Conservation (phyloP, 2,113 vertebrate species). For the Aegotheles bennettii region DNA sequence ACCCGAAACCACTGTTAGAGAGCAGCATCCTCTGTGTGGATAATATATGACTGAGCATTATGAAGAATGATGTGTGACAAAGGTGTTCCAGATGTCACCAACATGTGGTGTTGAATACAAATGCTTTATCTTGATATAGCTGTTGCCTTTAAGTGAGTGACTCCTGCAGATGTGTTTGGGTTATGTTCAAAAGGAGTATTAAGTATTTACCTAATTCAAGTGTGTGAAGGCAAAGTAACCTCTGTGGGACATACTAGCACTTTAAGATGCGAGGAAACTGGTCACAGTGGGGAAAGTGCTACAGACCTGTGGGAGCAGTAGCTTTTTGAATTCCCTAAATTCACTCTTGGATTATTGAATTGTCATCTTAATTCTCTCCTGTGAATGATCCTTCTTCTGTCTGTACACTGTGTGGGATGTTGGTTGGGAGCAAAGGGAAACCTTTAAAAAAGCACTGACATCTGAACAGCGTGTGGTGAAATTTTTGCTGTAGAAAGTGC, state of each 20-base stretch:
- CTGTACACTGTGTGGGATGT: too few relatives aligned
- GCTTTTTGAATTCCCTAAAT: background rate
- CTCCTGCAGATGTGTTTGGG: background rate
- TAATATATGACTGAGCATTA: background rate
- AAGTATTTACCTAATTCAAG: background rate
- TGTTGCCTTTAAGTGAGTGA: background rate
- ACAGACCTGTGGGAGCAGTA: background rate
- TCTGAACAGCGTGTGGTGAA: fast-evolving
- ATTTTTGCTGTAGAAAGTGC: background rate
- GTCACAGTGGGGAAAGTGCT: background rate
- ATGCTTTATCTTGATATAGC: background rate
- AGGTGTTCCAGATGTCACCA: background rate
- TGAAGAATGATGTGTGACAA: background rate
- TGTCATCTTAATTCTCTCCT: background rate
- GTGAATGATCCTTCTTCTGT: background rate
- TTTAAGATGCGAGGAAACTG: background rate
- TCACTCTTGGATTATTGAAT: background rate
- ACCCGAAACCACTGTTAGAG: background rate
- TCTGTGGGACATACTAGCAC: background rate
- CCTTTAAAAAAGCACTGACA: background rate
- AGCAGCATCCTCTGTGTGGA: background rate
- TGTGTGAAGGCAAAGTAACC: background rate
- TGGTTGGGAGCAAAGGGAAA: background rate
- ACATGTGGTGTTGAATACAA: background rate
- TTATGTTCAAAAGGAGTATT: background rate